These are phyloP conservation scores for Rhea americana DNA, from an alignment of 2,113 vertebrate species.

Conservation along the genomic window DNA sequence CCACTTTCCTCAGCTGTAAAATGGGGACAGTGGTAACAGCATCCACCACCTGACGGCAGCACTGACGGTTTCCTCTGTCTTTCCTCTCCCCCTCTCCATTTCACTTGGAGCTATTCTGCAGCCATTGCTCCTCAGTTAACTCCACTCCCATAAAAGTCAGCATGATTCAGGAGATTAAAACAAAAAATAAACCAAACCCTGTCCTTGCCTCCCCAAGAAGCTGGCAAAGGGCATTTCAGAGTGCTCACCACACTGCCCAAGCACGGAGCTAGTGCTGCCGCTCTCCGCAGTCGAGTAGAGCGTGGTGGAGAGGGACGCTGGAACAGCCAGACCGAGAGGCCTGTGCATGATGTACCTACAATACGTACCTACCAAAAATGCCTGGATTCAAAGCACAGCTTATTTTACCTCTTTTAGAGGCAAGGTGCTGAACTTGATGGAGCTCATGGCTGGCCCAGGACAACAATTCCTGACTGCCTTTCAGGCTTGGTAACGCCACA, in stretches of 20 bases:
- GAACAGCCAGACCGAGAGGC: not conserved
- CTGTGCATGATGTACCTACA: not conserved
- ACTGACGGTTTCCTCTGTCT: not conserved
- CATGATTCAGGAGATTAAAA: not conserved
- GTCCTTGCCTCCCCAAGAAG: not conserved
- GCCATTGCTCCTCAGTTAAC: not conserved
- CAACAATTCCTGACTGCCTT: not conserved
- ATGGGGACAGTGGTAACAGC: not conserved
- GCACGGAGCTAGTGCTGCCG: not conserved
- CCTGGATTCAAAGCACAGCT: not conserved
- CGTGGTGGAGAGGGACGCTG: accelerated
- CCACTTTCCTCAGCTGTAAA: not conserved
- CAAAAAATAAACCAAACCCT: not conserved
- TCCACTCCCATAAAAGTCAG: not conserved
- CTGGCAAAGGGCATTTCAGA: accelerated
- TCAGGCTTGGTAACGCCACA: not conserved
- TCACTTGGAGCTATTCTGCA: not conserved
- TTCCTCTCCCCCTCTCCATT: not conserved
- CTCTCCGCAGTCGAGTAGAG: not conserved
- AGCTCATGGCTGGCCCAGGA: not conserved
- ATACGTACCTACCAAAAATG: not conserved
- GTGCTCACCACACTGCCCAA: not conserved
- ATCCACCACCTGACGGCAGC: not conserved
- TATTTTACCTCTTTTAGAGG: not conserved
- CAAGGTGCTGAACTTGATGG: not conserved